Evolutionary conservation across 1,140 invertebrate genomes (phyloP), one percentile per base, ranked within the genome.

Genomic region (Gerris buenoi): DNA sequence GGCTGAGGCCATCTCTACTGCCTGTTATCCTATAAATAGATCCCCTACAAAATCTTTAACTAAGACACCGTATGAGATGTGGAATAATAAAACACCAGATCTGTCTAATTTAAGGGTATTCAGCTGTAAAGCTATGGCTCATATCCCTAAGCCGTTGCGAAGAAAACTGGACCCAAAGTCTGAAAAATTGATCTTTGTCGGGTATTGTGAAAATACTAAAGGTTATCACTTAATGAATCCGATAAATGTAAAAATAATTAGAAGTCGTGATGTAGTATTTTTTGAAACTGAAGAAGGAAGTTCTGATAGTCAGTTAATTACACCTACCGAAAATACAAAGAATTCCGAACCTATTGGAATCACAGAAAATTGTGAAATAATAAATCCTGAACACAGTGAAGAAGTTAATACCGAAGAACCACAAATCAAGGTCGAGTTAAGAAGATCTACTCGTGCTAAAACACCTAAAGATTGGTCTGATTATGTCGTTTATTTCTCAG

Each of bases 1-100:
- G 65, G 65, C 26, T 25, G 57, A 66, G 22, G 59, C 56, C 13
- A 25, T 62, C 10, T 63, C 15, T 26, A 58, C 56, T 15, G 65
- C 57, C 25, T 15, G 14, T 26, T 62, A 66, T 58, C 23, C 15
- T 15, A 58, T 56, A 14, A 65, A 65, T 23, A 56, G 27, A 58
- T 15, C 15, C 10, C 64, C 29, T 23, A 46, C 64, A 10, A 46
- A 46, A 18, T 46, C 33, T 46, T 18, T 46, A 18, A 5, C 33
- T 10, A 18, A 5, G 18, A 46, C 33, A 18, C 33, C 33, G 18
- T 46, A 46, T 18, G 33, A 46, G 18, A 46, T 46, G 33, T 46
- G 33, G 33, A 5, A 46, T 18, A 46, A 46, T 10, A 18, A 10
- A 18, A 46, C 5, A 46, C 33, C 33, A 46, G 18, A 46, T 46